phyloP scores from a whole-genome alignment of 2,113 vertebrate genomes.

The Eulemur rufifrons region DNA sequence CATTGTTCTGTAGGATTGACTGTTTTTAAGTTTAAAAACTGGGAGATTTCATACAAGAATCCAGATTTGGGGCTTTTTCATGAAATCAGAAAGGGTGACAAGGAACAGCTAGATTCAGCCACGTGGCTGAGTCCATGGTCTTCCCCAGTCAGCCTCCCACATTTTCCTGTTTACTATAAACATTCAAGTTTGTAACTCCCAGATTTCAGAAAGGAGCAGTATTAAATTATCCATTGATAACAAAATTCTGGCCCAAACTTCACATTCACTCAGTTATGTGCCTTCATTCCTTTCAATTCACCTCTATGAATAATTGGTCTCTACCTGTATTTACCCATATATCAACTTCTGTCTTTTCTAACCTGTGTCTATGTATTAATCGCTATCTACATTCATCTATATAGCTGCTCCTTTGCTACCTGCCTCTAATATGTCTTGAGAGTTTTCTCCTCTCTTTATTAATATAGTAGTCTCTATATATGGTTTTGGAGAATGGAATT shows the following conservation, averaged over 20 bases:
- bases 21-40: neutral
- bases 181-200: neutral
- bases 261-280: neutral
- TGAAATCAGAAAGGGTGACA: neutral
- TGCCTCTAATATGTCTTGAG: neutral
- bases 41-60: neutral
- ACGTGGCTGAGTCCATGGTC: rapidly evolving
- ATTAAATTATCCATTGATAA: neutral
- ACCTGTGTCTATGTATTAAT: neutral
- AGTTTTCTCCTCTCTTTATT: neutral
- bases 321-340: neutral
- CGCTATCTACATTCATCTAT: neutral
- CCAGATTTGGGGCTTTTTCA: neutral
- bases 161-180: neutral
- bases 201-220: neutral
- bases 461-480: neutral
- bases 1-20: neutral
- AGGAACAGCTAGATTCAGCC: neutral
- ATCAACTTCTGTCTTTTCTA: neutral
- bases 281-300: neutral
- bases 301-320: neutral
- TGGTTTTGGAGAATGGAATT: neutral
- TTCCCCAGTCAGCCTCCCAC: neutral
- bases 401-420: neutral
- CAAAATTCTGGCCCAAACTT: neutral